Evolutionary conservation across 2,113 vertebrate genomes (phyloP).

Genomic region (Pseudonaja textilis): DNA sequence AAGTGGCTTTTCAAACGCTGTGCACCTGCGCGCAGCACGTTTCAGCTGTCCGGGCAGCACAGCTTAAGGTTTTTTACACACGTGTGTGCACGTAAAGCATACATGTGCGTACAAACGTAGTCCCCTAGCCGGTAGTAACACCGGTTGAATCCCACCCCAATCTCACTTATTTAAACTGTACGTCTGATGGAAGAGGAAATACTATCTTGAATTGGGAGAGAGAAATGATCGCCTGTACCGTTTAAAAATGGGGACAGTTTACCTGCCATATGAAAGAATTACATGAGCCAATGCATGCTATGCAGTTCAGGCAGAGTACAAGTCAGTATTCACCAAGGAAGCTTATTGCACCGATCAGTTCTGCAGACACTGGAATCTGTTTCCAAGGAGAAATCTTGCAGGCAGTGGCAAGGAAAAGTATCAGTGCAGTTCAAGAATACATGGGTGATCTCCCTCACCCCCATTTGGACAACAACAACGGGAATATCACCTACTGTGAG

Average conservation of each 20-base stretch:
- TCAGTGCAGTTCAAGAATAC: constrained; percentile 41
- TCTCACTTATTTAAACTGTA: background rate
- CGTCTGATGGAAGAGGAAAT: background rate
- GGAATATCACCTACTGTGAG: background rate
- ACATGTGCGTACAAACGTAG: no score
- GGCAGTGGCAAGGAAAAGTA: constrained; percentile 59
- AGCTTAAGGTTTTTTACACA: no score
- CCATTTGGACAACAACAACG: constrained; percentile 40
- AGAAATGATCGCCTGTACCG: background rate
- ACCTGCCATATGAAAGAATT: background rate
- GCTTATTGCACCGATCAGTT: background rate
- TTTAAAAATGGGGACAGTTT: background rate
- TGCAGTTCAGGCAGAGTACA: background rate
- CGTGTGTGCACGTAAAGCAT: no score
- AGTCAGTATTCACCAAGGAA: constrained; percentile 29
- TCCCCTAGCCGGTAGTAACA: no score
- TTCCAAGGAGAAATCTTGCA: constrained; percentile 12
- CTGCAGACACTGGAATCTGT: rapidly evolving
- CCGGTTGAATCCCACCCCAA: no score
- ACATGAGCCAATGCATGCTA: background rate
- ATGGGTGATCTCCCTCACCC: constrained; percentile 48
- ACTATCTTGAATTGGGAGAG: background rate
- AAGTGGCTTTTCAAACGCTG: no score
- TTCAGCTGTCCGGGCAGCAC: no score
- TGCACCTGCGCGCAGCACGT: no score